Evolutionary conservation across 2,888 invertebrate species (phyloP).

Genomic region (Euclidia mi): DNA sequence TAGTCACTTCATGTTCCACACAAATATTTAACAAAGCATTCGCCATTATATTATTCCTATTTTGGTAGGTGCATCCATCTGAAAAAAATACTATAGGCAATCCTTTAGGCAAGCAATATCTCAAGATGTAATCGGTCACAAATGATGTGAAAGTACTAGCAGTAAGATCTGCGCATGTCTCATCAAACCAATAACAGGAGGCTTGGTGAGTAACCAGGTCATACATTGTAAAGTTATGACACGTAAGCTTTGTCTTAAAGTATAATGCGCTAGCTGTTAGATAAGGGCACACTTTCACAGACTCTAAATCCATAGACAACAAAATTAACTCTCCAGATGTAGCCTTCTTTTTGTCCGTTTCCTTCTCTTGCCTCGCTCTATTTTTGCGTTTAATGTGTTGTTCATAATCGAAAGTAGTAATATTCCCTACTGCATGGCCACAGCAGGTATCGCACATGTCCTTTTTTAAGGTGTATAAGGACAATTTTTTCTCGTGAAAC

Average conservation of each 20-base stretch:
- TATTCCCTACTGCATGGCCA: slow-evolving; percentile 13
- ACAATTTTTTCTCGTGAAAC: slow-evolving; percentile 50
- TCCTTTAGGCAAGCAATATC: no score
- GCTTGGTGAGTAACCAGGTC: no score
- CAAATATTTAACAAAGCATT: slow-evolving; percentile 24
- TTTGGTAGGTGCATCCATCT: no score
- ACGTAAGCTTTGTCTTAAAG: slow-evolving; percentile 48
- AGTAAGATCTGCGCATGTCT: slow-evolving; percentile 39
- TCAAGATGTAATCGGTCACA: no score
- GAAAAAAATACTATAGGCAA: no score
- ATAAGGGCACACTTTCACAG: slow-evolving; percentile 48
- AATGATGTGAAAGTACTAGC: slow-evolving; percentile 49
- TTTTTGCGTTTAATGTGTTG: slow-evolving; percentile 16
- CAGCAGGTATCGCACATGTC: slow-evolving; percentile 47
- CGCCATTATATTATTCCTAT: no score
- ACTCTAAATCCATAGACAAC: slow-evolving; percentile 48
- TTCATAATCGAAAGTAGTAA: slow-evolving; percentile 7
- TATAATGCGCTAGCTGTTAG: slow-evolving; percentile 23
- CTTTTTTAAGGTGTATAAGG: slow-evolving; percentile 47
- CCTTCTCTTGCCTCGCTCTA: slow-evolving; percentile 48
- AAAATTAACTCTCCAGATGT: slow-evolving; percentile 31
- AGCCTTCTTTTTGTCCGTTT: slow-evolving; percentile 37
- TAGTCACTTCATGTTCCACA: slow-evolving; percentile 15
- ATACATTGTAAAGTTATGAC: slow-evolving; percentile 56
- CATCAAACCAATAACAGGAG: no score